Conservation (phyloP, 2,113 vertebrate species). For the Todiramphus chloris region DNA sequence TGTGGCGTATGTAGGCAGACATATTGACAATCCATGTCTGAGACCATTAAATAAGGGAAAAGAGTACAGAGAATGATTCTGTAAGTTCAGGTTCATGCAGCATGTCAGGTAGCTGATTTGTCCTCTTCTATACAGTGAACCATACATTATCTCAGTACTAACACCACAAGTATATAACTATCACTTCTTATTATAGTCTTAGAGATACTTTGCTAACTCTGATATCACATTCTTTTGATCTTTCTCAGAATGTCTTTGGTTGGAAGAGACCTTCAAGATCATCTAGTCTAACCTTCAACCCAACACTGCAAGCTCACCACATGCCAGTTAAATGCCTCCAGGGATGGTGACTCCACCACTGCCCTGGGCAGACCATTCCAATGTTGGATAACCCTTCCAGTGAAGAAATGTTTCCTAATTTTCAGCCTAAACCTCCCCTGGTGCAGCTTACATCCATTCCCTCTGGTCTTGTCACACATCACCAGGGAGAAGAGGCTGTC, state of each 20-base stretch:
- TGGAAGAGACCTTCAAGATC: too few relatives aligned
- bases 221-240: not conserved
- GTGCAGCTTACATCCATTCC: too few relatives aligned
- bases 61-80: not conserved
- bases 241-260: not conserved
- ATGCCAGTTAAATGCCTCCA: too few relatives aligned
- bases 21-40: not conserved
- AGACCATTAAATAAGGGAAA: not conserved
- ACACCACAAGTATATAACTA: not conserved
- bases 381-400: too few relatives aligned
- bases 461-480: too few relatives aligned
- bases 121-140: not conserved
- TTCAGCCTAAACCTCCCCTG: too few relatives aligned
- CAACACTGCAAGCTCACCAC: too few relatives aligned
- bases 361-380: too few relatives aligned
- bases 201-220: not conserved
- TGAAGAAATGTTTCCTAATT: too few relatives aligned
- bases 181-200: not conserved
- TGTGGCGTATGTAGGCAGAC: not conserved
- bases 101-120: not conserved
- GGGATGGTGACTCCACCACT: too few relatives aligned
- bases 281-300: too few relatives aligned
- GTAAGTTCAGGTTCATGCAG: not conserved
- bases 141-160: not conserved
- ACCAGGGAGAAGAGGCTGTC: too few relatives aligned